These are phyloP conservation scores for Melieria omissa DNA, from an alignment of 2,888 invertebrate species.

Conservation along the genomic window DNA sequence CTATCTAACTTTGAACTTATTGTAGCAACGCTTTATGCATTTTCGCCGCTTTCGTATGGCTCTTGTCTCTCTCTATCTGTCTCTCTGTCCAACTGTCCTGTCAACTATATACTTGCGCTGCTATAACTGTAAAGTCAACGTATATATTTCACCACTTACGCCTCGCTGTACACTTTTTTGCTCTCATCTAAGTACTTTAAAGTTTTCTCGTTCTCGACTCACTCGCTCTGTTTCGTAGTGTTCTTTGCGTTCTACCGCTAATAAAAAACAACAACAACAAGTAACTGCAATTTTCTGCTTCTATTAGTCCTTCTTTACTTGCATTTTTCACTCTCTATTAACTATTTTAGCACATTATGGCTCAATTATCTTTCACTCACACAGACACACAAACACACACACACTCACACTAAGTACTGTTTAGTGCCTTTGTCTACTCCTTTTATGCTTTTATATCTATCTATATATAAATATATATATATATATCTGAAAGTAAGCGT, in stretches of 20 bases:
- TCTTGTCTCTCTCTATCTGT: constrained; percentile 9
- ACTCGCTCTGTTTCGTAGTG: too few species aligned
- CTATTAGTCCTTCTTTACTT: too few species aligned
- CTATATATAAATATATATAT: constrained; percentile 1
- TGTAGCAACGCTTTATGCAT: neutral
- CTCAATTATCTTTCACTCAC: neutral
- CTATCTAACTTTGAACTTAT: neutral
- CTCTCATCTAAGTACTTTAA: constrained; percentile 17
- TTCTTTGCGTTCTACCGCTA: too few species aligned
- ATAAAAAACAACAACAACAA: too few species aligned
- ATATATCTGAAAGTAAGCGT: neutral
- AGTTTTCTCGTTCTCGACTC: neutral
- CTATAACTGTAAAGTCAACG: too few species aligned
- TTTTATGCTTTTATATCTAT: too few species aligned
- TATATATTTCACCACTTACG: too few species aligned
- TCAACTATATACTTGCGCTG: too few species aligned
- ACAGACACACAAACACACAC: constrained; percentile 5
- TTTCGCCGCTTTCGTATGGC: neutral
- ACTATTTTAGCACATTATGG: too few species aligned
- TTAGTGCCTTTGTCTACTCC: neutral
- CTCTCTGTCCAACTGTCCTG: neutral
- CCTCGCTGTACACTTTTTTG: constrained; percentile 11
- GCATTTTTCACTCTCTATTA: too few species aligned
- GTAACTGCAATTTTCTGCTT: too few species aligned
- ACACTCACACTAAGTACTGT: neutral